A percentile compares a stretch with the other conserved stretches of the same genome.
These are phyloP conservation scores for Pelodytes ibericus DNA, from an alignment of 2,797 vertebrate species.

Conservation along the genomic window DNA sequence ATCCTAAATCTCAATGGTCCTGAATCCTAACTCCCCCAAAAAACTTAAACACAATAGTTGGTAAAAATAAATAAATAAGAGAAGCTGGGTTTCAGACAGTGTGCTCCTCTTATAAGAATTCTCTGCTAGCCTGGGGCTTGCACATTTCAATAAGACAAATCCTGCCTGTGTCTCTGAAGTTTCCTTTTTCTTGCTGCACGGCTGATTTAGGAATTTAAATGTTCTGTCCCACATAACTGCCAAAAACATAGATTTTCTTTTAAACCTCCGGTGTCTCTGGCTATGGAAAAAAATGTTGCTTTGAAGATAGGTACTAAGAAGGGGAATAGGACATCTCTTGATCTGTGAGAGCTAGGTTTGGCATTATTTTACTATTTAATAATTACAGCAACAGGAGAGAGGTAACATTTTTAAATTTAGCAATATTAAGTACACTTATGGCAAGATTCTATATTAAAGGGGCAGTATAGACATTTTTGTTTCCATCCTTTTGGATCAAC, in stretches of 20 bases:
- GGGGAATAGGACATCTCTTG: neutral
- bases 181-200: slow-evolving; percentile 14
- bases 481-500: no score
- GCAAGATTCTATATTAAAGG: no score
- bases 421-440: no score
- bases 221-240: slow-evolving; percentile 27
- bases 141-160: slow-evolving; percentile 46
- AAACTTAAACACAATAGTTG: neutral
- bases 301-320: neutral
- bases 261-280: neutral
- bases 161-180: slow-evolving; percentile 19
- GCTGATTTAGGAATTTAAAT: slow-evolving; percentile 45
- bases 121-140: slow-evolving; percentile 20
- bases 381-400: no score
- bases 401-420: no score
- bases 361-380: no score
- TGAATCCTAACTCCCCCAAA: no score
- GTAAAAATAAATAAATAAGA: neutral
- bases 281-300: neutral
- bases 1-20: no score
- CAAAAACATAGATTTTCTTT: slow-evolving; percentile 14
- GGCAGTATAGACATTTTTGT: no score
- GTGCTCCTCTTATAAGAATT: slow-evolving; percentile 10
- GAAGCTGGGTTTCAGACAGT: slow-evolving; percentile 10
- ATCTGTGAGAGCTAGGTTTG: no score